Conservation (phyloP, 2,113 vertebrate genomes). For the Myotis brandtii region DNA sequence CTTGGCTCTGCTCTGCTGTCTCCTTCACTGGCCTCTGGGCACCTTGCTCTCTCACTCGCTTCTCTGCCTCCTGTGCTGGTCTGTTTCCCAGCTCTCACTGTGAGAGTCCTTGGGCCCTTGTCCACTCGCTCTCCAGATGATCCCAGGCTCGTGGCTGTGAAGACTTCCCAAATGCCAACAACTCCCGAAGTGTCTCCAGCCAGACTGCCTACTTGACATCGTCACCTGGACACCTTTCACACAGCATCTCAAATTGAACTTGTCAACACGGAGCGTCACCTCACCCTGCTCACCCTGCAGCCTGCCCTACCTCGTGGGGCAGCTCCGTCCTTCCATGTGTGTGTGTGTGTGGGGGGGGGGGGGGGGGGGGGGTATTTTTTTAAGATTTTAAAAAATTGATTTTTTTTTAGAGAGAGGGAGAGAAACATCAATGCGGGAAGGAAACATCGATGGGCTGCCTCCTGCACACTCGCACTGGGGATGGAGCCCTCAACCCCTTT, state of each 20-base stretch:
- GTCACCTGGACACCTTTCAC: background rate
- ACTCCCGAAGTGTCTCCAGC: background rate
- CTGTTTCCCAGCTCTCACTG: fast-evolving
- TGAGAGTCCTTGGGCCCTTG: background rate
- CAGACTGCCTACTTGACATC: background rate
- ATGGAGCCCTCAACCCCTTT: too few species aligned
- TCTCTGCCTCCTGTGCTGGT: background rate
- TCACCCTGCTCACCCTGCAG: background rate
- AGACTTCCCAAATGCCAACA: background rate
- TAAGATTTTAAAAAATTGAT: background rate
- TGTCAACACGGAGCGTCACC: background rate
- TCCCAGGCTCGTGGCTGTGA: background rate
- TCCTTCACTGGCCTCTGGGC: background rate
- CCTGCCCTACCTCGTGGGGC: background rate
- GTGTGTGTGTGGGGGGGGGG: background rate
- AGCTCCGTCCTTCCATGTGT: background rate
- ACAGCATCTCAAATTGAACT: background rate
- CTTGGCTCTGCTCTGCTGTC: background rate
- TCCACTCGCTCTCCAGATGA: background rate
- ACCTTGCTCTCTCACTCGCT: background rate
- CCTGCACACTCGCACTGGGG: background rate
- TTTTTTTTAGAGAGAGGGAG: too few species aligned
- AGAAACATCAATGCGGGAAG: background rate
- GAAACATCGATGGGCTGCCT: background rate
- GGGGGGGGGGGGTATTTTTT: too few species aligned